Base-by-base conservation (phyloP, 2,888 invertebrate genomes). In the Bellardia bayeri region DNA sequence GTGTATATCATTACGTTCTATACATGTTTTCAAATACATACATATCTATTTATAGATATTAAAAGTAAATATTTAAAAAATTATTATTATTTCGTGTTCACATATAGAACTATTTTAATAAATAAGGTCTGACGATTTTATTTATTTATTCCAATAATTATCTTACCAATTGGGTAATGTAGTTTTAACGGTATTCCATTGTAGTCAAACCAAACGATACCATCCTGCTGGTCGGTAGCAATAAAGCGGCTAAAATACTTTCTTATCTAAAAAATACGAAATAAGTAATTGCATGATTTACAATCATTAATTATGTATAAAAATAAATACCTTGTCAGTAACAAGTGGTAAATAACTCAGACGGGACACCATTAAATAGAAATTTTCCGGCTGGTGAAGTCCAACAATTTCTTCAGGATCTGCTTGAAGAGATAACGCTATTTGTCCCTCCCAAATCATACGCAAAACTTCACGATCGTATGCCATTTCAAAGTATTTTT, bases 371-470 rank as follows among this genome's bases (percentile, higher is more conserved):
- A 99, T 98, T 84, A 99, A 95, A 94, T 97, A 98, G 94, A 97
- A 98, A 16, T 98, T 97, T 93, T 99, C 98, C 11, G 99, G 98
- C 90, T 97, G 97, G 92, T 98, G 97, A 64, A 98, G 95, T 91
- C 97, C 97, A 92, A 96, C 96, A 40, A 98, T 96, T 95, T 99
- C 99, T 91, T 98, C 97, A 49, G 96, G 95, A 91, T 98, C 96
- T 72, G 99, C 94, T 91, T 96, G 96, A 93, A 99, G 99, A 94
- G 98, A 98, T 81, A 99, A 96, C 0, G 99, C 99, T 71, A 99
- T 95, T 94, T 97, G 97, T 33, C 98, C 98, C 91, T 98, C 98
- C 99, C 99, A 99, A 90, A 99, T 96, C 94, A 98, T 98, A 84
- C 99, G 95, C 81, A 99, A 94, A 84, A 99, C 96, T 95, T 99